Conservation (phyloP, 2,797 vertebrate species). For the Pagetopsis macropterus region DNA sequence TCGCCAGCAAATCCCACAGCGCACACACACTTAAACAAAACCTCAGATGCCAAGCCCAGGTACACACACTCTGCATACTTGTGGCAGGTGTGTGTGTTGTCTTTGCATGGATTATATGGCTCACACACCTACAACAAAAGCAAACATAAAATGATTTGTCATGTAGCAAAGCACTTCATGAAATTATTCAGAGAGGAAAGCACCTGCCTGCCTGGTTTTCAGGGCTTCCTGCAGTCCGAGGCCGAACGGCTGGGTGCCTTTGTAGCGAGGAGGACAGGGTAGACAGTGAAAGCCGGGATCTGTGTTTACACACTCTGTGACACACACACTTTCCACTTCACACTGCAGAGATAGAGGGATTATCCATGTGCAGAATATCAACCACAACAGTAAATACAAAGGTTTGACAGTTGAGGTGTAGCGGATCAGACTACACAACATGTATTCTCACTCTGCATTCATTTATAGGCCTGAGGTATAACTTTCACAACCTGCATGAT, state of each 20-base stretch:
- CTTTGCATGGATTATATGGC: slow-evolving; percentile 95
- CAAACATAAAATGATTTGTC: not conserved
- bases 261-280: slow-evolving; percentile 93
- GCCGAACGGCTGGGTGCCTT: slow-evolving; percentile 91
- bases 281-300: slow-evolving; percentile 95
- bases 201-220: slow-evolving; percentile 88
- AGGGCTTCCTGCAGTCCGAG: slow-evolving; percentile 88
- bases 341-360: slow-evolving; percentile 82
- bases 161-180: not conserved
- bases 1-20: slow-evolving; percentile 93
- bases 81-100: slow-evolving; percentile 93
- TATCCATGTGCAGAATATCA: slow-evolving; percentile 24
- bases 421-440: slow-evolving; percentile 5
- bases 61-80: slow-evolving; percentile 89
- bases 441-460: not conserved
- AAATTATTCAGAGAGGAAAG: not conserved
- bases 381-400: slow-evolving; percentile 19
- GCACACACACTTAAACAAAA: slow-evolving; percentile 93
- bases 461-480: not conserved
- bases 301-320: slow-evolving; percentile 92
- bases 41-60: slow-evolving; percentile 91
- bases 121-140: slow-evolving; percentile 88
- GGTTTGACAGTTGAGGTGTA: slow-evolving; percentile 2
- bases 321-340: slow-evolving; percentile 90
- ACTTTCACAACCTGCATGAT: not conserved